Conservation (phyloP, 2,888 invertebrate species). For the Elmis aenea region DNA sequence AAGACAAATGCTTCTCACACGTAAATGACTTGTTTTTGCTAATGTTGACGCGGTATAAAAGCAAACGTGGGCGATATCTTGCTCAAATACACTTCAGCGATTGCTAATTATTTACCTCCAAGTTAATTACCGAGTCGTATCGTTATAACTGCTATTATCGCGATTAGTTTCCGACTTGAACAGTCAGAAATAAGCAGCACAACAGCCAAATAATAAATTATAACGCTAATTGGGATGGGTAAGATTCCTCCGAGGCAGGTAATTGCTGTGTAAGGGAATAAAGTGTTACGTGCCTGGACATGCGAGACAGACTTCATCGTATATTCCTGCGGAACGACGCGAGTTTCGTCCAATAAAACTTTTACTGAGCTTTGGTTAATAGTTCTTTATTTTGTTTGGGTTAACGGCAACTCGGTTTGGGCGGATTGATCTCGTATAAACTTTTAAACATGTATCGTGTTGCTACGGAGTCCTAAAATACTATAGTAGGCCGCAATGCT, state of each 20-base stretch:
- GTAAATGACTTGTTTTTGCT: slow-evolving; percentile 27
- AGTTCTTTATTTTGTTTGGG: slow-evolving; percentile 39
- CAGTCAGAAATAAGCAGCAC: slow-evolving; percentile 11
- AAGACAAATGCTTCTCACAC: slow-evolving; percentile 26
- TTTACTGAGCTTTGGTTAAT: slow-evolving; percentile 38
- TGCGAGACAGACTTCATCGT: slow-evolving; percentile 31
- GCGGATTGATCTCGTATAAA: slow-evolving; percentile 36
- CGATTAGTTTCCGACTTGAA: slow-evolving; percentile 13
- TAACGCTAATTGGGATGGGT: slow-evolving; percentile 11
- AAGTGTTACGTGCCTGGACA: slow-evolving; percentile 32
- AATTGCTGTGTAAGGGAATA: slow-evolving; percentile 29
- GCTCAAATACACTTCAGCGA: slow-evolving; percentile 8
- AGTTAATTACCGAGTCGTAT: slow-evolving; percentile 8
- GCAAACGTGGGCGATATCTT: slow-evolving; percentile 13
- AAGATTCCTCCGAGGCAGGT: slow-evolving; percentile 26
- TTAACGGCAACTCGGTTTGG: slow-evolving; percentile 32
- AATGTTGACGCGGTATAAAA: slow-evolving; percentile 17
- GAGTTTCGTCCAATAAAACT: slow-evolving; percentile 34
- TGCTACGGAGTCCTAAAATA: too few relatives aligned
- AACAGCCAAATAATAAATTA: slow-evolving; percentile 13
- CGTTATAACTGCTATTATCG: slow-evolving; percentile 11
- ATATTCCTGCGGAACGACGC: slow-evolving; percentile 29
- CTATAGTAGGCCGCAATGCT: too few relatives aligned
- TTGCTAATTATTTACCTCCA: slow-evolving; percentile 16
- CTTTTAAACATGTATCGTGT: slow-evolving; percentile 19